Conservation (phyloP, 2,113 vertebrate species). For the Pyxicephalus adspersus region DNA sequence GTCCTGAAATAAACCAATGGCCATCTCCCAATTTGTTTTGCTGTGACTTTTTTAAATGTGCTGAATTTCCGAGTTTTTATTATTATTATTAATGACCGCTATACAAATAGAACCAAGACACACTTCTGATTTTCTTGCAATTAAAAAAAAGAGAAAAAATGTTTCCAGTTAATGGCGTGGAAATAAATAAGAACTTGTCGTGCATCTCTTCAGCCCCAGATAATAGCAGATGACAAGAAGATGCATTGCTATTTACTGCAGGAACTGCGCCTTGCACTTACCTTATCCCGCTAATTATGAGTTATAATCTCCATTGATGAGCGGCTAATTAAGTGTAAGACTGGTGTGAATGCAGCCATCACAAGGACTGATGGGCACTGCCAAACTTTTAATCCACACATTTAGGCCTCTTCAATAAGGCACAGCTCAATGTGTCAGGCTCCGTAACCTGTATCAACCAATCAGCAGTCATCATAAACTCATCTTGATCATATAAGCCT, state of each 20-base stretch:
- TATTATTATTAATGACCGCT: too few relatives aligned
- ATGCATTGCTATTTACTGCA: constrained; percentile 6
- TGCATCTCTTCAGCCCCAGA: background rate
- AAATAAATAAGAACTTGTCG: background rate
- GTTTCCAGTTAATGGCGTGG: background rate
- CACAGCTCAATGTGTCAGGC: background rate
- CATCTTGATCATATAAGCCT: too few relatives aligned
- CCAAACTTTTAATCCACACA: background rate
- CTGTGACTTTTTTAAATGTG: too few relatives aligned
- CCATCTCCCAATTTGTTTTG: too few relatives aligned
- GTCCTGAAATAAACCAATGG: too few relatives aligned
- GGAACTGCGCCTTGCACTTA: constrained; percentile 15
- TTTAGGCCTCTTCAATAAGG: background rate
- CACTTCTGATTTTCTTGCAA: too few relatives aligned
- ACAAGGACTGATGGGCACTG: constrained; percentile 19
- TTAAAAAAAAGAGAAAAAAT: background rate
- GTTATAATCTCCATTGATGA: background rate
- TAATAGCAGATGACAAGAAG: background rate
- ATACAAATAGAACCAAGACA: too few relatives aligned
- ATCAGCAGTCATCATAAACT: too few relatives aligned
- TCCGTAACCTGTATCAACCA: too few relatives aligned
- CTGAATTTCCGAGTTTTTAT: too few relatives aligned
- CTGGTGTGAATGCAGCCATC: constrained; percentile 20
- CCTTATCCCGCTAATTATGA: background rate
- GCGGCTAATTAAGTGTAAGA: constrained; percentile 32